Evolutionary conservation across 1,140 invertebrate species (phyloP), one percentile per base, ranked within the genome.

Genomic region (Meloidogyne chitwoodi): DNA sequence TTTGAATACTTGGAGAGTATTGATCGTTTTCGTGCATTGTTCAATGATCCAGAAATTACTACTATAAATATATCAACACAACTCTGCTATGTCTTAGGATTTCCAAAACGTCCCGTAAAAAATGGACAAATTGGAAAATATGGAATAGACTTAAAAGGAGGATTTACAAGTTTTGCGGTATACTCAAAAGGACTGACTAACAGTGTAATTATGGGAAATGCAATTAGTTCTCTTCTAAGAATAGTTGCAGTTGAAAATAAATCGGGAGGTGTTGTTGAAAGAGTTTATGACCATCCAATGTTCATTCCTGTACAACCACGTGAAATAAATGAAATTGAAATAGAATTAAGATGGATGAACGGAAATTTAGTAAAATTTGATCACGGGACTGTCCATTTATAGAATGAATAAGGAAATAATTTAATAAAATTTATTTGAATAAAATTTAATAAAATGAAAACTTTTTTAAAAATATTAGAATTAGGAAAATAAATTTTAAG

Each of bases 331-430:
- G 74, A 56, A 22, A 44, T 75, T 5, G 69, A 75, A 1, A 27
- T 76, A 24, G 74, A 76, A 48, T 8, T 75, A 19, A 22, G 69
- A 75, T 72, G 27, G 61, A 74, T 75, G 62, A 27, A 75, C n/a
- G 69, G 69, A 14, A 63, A 26, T 16, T 16, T 38, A 5, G 31
- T 75, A 2, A 63, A 63, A 75, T 76, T 76, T 75, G 73, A 65
- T 56, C 31, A 29, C 27, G 66, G 73, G 22, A 29, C 34, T 38
- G 69, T 16, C n/a, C n/a, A n/a, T n/a, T n/a, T 26, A 75, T 41
- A 29, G 29, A n/a, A n/a, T n/a, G n/a, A n/a, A n/a, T n/a, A n/a
- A n/a, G n/a, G n/a, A n/a, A n/a, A n/a, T n/a, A n/a, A n/a, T n/a
- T n/a, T n/a, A n/a, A n/a, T n/a, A n/a, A n/a, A n/a, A n/a, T n/a